phyloP scores from a whole-genome alignment of 2,797 vertebrate genomes.

The Ispidina lecontei region DNA sequence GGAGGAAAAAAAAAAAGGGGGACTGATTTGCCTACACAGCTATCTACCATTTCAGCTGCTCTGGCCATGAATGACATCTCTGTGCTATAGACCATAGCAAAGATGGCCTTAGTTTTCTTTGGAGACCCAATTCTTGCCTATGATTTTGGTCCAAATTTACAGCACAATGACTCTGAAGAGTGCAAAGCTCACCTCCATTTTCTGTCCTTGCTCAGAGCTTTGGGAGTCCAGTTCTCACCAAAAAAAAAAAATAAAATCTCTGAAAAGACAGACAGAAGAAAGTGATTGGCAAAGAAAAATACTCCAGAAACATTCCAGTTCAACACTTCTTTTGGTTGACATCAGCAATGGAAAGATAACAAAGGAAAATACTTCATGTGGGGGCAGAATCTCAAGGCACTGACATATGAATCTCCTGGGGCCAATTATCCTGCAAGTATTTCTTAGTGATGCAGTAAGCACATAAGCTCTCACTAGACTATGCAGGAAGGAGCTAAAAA shows the following conservation, averaged over 20 bases:
- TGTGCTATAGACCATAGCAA: not conserved
- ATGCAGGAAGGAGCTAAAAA: not conserved
- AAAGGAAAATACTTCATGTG: not conserved
- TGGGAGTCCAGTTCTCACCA: not conserved
- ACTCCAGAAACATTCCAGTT: not conserved
- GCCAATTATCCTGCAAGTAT: conserved; percentile 54
- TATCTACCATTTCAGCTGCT: not conserved
- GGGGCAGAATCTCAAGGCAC: conserved; percentile 15
- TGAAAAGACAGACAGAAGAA: not conserved
- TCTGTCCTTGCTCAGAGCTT: not conserved
- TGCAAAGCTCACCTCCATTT: not conserved
- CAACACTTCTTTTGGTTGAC: not conserved
- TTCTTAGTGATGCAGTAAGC: conserved; percentile 17
- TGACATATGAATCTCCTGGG: not conserved
- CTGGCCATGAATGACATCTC: not conserved
- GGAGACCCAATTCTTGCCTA: not conserved
- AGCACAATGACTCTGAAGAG: not conserved
- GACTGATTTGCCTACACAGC: not conserved
- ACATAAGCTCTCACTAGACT: conserved; percentile 18
- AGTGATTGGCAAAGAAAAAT: not conserved
- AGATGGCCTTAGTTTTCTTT: not conserved
- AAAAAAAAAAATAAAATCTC: not conserved
- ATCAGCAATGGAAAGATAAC: conserved; percentile 7
- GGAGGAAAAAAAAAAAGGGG: fast-evolving
- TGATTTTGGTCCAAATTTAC: not conserved